phyloP scores from a whole-genome alignment of 2,113 vertebrate species.

The Desmodus rotundus region DNA sequence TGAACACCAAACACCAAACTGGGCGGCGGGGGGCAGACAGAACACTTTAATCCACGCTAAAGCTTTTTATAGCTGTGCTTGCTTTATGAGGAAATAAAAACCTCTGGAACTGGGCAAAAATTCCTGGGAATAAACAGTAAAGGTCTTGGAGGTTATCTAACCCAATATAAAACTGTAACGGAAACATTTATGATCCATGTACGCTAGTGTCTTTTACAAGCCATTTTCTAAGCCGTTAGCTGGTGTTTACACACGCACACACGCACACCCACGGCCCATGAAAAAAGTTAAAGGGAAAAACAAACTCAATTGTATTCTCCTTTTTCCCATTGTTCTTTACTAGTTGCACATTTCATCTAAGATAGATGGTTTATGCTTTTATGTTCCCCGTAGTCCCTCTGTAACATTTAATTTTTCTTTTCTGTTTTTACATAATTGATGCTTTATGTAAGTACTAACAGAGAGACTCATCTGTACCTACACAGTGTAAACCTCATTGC shows the following conservation, averaged over 20 bases:
- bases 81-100: slow-evolving; percentile 30
- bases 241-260: background rate
- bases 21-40: background rate
- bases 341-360: background rate
- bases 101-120: background rate
- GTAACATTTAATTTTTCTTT: slow-evolving; percentile 9
- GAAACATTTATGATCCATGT: background rate
- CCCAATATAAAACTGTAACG: slow-evolving; percentile 9
- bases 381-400: background rate
- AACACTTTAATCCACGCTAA: background rate
- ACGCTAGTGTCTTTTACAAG: background rate
- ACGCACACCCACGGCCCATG: background rate
- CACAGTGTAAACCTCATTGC: background rate
- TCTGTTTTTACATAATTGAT: slow-evolving; percentile 13
- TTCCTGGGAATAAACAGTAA: background rate
- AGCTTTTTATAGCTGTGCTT: background rate
- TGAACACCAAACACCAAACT: background rate
- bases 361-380: slow-evolving; percentile 15
- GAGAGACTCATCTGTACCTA: background rate
- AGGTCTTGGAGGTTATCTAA: slow-evolving; percentile 27
- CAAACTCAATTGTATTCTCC: background rate
- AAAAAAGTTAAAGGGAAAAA: slow-evolving; percentile 34
- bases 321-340: slow-evolving; percentile 1
- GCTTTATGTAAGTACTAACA: background rate
- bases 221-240: background rate